Base-by-base conservation (phyloP, 2,113 vertebrate genomes). In the Phalacrocorax carbo region DNA sequence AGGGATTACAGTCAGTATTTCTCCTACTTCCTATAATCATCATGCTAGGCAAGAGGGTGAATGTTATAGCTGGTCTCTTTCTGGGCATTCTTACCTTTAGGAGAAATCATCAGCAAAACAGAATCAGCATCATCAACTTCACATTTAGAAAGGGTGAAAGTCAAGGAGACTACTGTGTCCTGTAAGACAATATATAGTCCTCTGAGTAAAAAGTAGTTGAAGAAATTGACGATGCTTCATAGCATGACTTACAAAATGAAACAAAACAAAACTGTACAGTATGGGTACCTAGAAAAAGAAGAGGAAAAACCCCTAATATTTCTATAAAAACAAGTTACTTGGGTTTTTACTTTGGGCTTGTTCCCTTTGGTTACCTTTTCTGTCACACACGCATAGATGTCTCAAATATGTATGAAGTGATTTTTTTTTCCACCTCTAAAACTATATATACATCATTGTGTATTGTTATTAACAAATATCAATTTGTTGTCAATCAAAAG, bases 291-390 rank as follows among this genome's bases (percentile, higher is more conserved):
- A 30, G 34, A 52, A 80, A 44, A 66, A 46, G 3, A 66, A 46
- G 26, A 40, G 10, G 22, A 46, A 52, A 70, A 42, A 9, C 0
- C 3, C 5, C 2, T 11, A 29, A 17, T 34, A 27, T 70, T 65
- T 77, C 38, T 65, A 30, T 34, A 54, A 64, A 64, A 82, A 44
- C 5, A 49, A 78, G 10, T 70, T 57, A 27, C 27, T 57, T 36
- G 9, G 8, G 7, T 13, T 78, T 58, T 57, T 42, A 12, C 38
- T 61, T 76, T 61, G 22, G 5, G 10, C 17, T 71, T 72, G 17
- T 51, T 64, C 27, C 36, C 26, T 65, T 65, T 65, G 32, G 6
- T 32, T 85, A 18, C 13, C 15, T 65, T 79, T 91, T 72, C 51
- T 65, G 21, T 79, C 66, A 72, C 36, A 65, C 22, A 85, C 22